phyloP scores from a whole-genome alignment of 30 jellyfish, hydroid and myxozoan genomes.

The Aurelia coerulea region DNA sequence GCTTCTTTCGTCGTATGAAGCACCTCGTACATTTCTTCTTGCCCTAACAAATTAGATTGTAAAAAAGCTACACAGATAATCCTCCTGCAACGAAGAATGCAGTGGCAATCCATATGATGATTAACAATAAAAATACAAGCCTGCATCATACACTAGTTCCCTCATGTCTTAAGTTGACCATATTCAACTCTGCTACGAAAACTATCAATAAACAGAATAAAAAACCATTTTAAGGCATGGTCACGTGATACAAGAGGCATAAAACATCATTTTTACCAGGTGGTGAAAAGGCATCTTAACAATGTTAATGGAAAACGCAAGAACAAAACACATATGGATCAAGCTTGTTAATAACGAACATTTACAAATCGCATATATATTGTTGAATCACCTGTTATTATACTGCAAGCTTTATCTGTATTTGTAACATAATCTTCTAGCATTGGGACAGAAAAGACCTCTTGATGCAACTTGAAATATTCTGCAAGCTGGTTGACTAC shows the following conservation, averaged over 20 bases:
- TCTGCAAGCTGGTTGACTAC: conserved; percentile 39
- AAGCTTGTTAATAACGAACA: neutral
- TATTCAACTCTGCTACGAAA: no score
- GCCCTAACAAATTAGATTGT: neutral
- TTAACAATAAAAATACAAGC: no score
- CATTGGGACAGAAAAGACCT: conserved; percentile 8
- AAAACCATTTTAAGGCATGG: no score
- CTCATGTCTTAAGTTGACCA: no score
- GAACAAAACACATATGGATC: neutral
- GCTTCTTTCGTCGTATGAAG: neutral
- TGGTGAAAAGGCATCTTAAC: no score
- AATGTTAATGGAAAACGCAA: neutral
- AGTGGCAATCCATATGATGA: no score
- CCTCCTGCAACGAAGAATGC: no score
- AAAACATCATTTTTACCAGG: no score
- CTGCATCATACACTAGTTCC: no score
- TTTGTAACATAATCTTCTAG: conserved; percentile 8
- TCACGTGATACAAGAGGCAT: no score
- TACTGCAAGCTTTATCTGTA: conserved; percentile 48
- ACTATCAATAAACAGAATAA: no score
- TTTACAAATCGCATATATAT: neutral
- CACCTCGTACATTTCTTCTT: neutral
- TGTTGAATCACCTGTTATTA: conserved; percentile 22
- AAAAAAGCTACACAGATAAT: no score
- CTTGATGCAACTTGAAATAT: conserved; percentile 34